These are phyloP conservation scores for Drosophila birchii DNA, from an alignment of 2,888 invertebrate species.

Conservation along the genomic window DNA sequence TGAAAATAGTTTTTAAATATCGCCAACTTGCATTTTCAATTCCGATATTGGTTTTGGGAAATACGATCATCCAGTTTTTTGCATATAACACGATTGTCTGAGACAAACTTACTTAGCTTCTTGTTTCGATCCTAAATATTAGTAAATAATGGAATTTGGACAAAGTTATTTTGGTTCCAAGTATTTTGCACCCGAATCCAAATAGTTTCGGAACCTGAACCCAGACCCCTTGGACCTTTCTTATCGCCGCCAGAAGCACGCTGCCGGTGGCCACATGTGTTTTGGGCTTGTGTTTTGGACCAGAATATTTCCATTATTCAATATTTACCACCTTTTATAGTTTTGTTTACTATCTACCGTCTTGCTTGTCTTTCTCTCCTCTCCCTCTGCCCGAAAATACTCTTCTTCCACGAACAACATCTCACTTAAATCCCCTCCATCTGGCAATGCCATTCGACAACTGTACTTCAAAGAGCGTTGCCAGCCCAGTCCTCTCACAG, in stretches of 20 bases:
- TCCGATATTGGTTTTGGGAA: not conserved
- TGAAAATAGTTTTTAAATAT: not conserved
- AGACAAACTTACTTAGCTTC: not conserved
- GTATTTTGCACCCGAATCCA: not conserved
- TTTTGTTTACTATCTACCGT: conserved; percentile 42
- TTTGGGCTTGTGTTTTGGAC: conserved; percentile 11
- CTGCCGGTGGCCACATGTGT: conserved; percentile 16
- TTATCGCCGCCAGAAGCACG: conserved; percentile 1
- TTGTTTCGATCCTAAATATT: not conserved
- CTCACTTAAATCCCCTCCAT: conserved; percentile 57
- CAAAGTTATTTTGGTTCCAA: not conserved
- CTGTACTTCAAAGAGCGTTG: conserved; percentile 81
- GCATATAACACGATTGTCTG: rapidly evolving
- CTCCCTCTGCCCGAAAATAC: conserved; percentile 42
- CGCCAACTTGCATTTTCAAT: not conserved
- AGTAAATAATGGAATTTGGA: not conserved
- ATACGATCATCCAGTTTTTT: not conserved
- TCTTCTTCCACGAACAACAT: conserved; percentile 61
- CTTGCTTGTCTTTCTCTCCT: conserved; percentile 25
- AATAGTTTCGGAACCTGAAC: not conserved
- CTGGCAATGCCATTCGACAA: conserved; percentile 76
- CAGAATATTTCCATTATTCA: conserved; percentile 38
- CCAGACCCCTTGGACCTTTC: conserved; percentile 13
- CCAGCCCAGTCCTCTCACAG: conserved; percentile 80
- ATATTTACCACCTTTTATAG: conserved; percentile 49